phyloP scores from a whole-genome alignment of 2,113 vertebrate genomes.

The Delphinus delphis region DNA sequence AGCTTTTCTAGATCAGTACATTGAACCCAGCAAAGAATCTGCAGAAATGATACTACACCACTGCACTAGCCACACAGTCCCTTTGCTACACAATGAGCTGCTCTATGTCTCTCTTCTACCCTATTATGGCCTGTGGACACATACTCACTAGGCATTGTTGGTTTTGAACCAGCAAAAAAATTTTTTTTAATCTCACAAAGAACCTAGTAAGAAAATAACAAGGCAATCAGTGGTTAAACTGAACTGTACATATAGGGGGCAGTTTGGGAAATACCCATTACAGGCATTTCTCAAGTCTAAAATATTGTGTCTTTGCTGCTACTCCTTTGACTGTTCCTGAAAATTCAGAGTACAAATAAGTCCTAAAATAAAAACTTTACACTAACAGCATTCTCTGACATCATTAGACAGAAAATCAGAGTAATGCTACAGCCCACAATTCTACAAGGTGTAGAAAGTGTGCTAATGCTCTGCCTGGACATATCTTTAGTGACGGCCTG shows the following conservation, averaged over 20 bases:
- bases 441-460: conserved; percentile 43
- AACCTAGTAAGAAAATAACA: conserved; percentile 69
- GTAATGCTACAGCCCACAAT: conserved; percentile 57
- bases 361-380: conserved; percentile 56
- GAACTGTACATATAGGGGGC: conserved; percentile 46
- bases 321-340: conserved; percentile 41
- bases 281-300: conserved; percentile 45
- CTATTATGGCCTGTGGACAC: conserved; percentile 1
- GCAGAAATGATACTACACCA: background rate
- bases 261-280: conserved; percentile 31
- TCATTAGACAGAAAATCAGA: conserved; percentile 41
- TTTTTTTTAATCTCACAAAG: conserved; percentile 58
- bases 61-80: background rate
- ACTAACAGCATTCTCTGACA: conserved; percentile 52
- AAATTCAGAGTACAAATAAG: conserved; percentile 40
- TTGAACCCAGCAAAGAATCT: background rate
- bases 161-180: conserved; percentile 43
- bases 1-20: background rate
- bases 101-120: background rate
- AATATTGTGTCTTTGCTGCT: background rate
- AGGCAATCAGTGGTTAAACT: conserved; percentile 78
- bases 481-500: conserved; percentile 22
- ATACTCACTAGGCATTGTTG: conserved; percentile 39
- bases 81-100: conserved; percentile 30
- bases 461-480: conserved; percentile 49